Percentiles rank a stretch among this genome's conserved stretches.
Conservation (phyloP, 2,113 vertebrate species). For the Porphyrio hochstetteri region DNA sequence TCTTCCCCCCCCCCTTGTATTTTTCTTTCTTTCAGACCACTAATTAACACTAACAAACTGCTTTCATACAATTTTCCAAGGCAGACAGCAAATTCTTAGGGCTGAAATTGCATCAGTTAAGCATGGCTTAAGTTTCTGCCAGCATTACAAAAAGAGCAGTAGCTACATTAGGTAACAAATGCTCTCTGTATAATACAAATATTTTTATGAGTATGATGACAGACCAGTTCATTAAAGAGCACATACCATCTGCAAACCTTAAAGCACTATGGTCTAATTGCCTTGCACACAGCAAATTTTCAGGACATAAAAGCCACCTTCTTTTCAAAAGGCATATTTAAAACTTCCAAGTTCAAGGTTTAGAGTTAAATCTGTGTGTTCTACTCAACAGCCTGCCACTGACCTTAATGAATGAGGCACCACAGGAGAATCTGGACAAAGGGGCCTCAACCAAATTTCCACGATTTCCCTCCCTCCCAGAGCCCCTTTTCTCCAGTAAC, state of each 20-base stretch:
- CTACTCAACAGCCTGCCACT: not conserved
- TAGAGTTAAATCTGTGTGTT: not conserved
- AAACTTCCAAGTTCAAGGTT: not conserved
- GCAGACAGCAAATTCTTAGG: not conserved
- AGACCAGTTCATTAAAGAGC: not conserved
- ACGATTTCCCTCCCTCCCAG: not conserved
- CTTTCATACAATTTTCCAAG: not conserved
- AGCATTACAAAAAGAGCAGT: not conserved
- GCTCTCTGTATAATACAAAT: not conserved
- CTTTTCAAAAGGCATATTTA: not conserved
- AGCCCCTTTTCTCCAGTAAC: not conserved
- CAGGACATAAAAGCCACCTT: fast-evolving
- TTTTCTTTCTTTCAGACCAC: too few relatives aligned
- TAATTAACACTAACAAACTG: not conserved
- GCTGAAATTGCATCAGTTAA: not conserved
- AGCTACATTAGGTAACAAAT: not conserved
- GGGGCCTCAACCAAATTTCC: not conserved
- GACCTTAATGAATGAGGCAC: not conserved
- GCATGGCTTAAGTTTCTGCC: not conserved
- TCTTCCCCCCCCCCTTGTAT: not conserved
- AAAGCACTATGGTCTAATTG: not conserved
- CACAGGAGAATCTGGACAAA: not conserved
- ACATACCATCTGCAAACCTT: too few relatives aligned
- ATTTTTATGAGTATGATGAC: not conserved
- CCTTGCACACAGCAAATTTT: not conserved